Base-by-base conservation (phyloP, 2,113 vertebrate species). In the Rhea americana region DNA sequence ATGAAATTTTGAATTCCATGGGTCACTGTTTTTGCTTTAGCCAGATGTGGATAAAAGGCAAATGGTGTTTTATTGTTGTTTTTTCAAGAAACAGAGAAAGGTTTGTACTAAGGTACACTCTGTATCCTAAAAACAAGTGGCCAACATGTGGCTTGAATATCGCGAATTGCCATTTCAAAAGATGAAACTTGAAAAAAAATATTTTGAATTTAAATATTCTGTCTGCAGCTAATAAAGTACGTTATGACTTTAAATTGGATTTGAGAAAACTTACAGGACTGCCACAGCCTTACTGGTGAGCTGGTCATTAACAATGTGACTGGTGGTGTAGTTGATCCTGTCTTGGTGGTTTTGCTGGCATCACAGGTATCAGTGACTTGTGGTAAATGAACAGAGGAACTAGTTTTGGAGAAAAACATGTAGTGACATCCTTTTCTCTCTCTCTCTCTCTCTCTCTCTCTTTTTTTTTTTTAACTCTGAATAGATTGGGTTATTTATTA, bases 31-130 rank as follows among this genome's bases (percentile, higher is more conserved):
- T 97, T 94, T 71, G 81, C 97, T 98, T 98, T 97, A 97, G 96
- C 98, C 98, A 97, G 97, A 98, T 98, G 98, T 98, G 97, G 98
- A 98, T 98, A 98, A 99, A 99, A 99, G 98, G 97, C 95, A 97
- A 95, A 95, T 96, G 94, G 90, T 97, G 97, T 98, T 99, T 99
- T 98, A 98, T 98, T 98, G 98, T 97, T 98, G 98, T 98, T 97
- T 97, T 97, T 95, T 97, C 97, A 98, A 98, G 97, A 98, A 97
- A 97, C 98, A 98, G 94, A 98, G 97, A 93, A 97, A 96, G 96
- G 95, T 97, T 97, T 98, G 97, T 98, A 73, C 96, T 95, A 78
- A 97, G 96, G 97, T 94, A 85, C 91, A 96, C 91, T 92, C 95
- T 94, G 96, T 58, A 13, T 80, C 93, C 86, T 66, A 41, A 94